phyloP scores from a whole-genome alignment of 2,888 invertebrate species.

The Sminthurinus aureus region DNA sequence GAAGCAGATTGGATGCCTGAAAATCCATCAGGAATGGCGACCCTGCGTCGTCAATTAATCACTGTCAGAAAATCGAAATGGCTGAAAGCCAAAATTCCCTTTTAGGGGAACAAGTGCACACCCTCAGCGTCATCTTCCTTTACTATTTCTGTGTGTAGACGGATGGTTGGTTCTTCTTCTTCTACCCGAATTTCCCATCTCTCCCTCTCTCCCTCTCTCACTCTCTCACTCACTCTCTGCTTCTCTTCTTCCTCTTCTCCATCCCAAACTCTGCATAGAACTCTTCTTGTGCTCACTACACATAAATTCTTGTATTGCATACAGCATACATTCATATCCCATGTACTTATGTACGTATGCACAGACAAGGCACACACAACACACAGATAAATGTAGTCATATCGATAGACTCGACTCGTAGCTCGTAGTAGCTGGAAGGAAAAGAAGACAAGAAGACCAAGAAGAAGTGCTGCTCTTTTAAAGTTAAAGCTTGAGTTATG shows the following conservation, averaged over 20 bases:
- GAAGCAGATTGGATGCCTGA: slow-evolving; percentile 59
- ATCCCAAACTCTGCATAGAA: not conserved
- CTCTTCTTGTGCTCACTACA: not conserved
- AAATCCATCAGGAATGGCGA: slow-evolving; percentile 60
- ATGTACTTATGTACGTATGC: not conserved
- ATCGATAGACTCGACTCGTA: no score
- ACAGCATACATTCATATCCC: no score
- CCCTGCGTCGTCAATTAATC: slow-evolving; percentile 60
- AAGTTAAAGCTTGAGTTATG: no score
- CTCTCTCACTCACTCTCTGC: slow-evolving; percentile 3
- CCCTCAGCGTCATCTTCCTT: slow-evolving; percentile 41
- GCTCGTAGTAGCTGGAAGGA: no score
- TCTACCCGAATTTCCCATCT: not conserved
- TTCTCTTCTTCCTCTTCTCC: not conserved
- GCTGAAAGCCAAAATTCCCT: slow-evolving; percentile 61
- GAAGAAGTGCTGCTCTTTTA: no score
- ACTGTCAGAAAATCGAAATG: slow-evolving; percentile 61
- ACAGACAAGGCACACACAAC: no score
- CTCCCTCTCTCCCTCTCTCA: not conserved
- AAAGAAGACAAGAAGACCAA: no score
- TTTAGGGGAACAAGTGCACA: slow-evolving; percentile 54
- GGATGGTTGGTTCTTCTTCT: not conserved
- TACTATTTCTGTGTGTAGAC: slow-evolving; percentile 9
- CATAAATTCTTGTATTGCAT: not conserved
- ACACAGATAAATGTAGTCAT: no score